phyloP scores from a whole-genome alignment of 2,113 vertebrate genomes.

The Chlamydotis undulata region DNA sequence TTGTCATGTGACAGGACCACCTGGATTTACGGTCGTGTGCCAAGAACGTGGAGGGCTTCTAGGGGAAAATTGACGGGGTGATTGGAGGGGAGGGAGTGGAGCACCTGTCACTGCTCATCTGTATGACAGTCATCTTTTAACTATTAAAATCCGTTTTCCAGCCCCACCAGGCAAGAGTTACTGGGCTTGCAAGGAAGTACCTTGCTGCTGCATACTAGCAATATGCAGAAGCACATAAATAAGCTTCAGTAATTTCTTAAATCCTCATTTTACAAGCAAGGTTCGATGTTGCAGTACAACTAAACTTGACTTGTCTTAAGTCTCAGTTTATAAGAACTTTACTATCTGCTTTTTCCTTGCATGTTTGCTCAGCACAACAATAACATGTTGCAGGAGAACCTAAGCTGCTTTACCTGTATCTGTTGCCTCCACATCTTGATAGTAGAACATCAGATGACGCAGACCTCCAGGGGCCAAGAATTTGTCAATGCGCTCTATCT shows the following conservation, averaged over 20 bases:
- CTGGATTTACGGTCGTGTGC: not conserved
- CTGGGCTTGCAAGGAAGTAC: not conserved
- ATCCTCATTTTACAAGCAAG: not conserved
- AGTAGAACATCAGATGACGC: slow-evolving; percentile 89
- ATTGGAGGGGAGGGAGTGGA: not conserved
- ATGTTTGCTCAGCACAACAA: not conserved
- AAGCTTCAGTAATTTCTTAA: not conserved
- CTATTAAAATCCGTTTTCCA: not conserved
- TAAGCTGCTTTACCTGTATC: slow-evolving; percentile 79
- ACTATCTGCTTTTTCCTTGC: not conserved
- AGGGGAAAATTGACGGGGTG: not conserved
- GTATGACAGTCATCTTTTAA: not conserved
- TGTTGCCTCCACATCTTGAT: slow-evolving; percentile 82
- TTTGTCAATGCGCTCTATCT: slow-evolving; percentile 91
- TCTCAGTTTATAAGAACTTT: not conserved
- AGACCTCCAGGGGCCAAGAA: slow-evolving; percentile 85
- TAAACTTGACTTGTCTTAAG: not conserved
- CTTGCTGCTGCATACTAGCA: not conserved
- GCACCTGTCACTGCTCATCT: not conserved
- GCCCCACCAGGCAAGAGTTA: not conserved
- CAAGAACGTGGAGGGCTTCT: not conserved
- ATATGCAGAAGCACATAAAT: not conserved
- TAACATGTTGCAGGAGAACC: not conserved
- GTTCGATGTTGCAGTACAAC: not conserved
- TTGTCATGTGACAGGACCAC: not conserved